These are phyloP conservation scores for Drosophila borealis DNA, from an alignment of 2,888 invertebrate species.

Conservation along the genomic window DNA sequence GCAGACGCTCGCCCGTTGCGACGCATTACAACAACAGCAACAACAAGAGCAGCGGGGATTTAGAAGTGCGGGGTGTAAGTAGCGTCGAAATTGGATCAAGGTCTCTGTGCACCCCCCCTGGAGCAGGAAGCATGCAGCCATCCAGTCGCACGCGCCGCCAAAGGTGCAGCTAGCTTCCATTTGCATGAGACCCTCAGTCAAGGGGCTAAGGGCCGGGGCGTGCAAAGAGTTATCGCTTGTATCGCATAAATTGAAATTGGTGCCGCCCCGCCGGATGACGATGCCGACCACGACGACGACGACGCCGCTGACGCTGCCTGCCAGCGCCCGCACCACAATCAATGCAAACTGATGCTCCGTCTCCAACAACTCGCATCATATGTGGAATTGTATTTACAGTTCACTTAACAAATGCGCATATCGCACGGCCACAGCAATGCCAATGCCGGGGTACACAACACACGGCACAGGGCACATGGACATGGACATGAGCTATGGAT, in stretches of 20 bases:
- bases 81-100: constrained; percentile 74
- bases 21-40: constrained; percentile 24
- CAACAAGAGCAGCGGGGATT: not conserved
- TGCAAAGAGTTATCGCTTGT: constrained; percentile 69
- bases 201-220: not conserved
- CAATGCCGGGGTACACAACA: constrained; percentile 17
- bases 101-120: constrained; percentile 50
- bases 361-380: constrained; percentile 40
- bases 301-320: not conserved
- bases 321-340: constrained; percentile 7
- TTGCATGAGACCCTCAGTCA: constrained; percentile 45
- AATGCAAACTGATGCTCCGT: constrained; percentile 30
- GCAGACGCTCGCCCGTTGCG: constrained; percentile 66
- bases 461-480: constrained; percentile 6
- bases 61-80: constrained; percentile 18
- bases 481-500: constrained; percentile 15
- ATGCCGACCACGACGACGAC: not conserved
- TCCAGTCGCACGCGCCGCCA: constrained; percentile 14
- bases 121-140: constrained; percentile 22
- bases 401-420: constrained; percentile 77
- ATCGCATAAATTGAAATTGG: constrained; percentile 70
- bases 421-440: constrained; percentile 46
- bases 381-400: constrained; percentile 70
- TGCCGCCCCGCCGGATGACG: constrained; percentile 32
- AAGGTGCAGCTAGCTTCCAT: constrained; percentile 49